Base-by-base conservation (phyloP, 23 tunicate genomes). In the Diplosoma virens region DNA sequence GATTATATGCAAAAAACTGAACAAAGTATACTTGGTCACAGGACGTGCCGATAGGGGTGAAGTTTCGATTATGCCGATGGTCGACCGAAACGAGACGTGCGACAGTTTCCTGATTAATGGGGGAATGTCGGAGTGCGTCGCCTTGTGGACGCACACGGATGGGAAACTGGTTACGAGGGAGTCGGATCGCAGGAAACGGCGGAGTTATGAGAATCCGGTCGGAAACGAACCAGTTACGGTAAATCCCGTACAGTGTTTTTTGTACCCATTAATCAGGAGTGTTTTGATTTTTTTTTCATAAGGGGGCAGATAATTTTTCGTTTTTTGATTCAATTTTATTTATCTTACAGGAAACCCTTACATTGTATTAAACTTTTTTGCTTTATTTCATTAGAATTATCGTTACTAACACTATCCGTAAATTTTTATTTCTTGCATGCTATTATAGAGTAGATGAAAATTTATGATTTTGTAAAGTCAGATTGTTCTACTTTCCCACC, bases 111-210 rank as follows among this genome's bases (percentile, higher is more conserved):
- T 6, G 6, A 16, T 30, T 7, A 30, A n/a, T 28, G 69, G 36
- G 24, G 36, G 36, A 7, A 5, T 63, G 61, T 24, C 61, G 17
- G 61, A 55, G 23, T 76, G 88, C 75, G 83, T 88, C 17, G 79
- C 76, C 31, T 4, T 81, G 37, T 47, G 87, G 54, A 48, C 74
- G 32, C 77, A 68, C 46, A 46, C 16, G 21, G 25, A 29, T 25
- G 61, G 61, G 23, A 11, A n/a, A 25, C 61, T 25, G 23, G 17
- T 55, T 24, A 18, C 23, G n/a, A n/a, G n/a, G 17, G 4, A 11
- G 4, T 18, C 23, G 23, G 23, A 55, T 18, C 50, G n/a, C n/a
- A 11, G 61, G 5, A 11, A 25, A 4, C n/a, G 22, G 22, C 17
- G 61, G 22, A 55, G 61, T 25, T 55, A 17, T n/a, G 61, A 55